These are phyloP conservation scores for Tapirus indicus DNA, from an alignment of 2,797 vertebrate species.

Conservation along the genomic window DNA sequence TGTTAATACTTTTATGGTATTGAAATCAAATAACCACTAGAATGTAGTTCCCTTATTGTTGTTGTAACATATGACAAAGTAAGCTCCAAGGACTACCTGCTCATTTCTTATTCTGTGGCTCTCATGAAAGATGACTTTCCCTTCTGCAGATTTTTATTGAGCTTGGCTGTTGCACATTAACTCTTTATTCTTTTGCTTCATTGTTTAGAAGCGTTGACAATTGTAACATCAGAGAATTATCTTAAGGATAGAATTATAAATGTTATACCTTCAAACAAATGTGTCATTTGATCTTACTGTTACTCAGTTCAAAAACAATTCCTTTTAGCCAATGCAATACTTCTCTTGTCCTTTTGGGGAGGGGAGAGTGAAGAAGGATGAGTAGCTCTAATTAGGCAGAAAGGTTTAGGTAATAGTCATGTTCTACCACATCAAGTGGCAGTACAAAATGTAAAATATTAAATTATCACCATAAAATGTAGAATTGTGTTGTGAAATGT, in stretches of 20 bases:
- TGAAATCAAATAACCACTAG: conserved; percentile 54
- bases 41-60: conserved; percentile 27
- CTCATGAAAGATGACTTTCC: conserved; percentile 65
- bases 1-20: conserved; percentile 13
- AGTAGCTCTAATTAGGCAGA: conserved; percentile 25
- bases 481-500: conserved; percentile 22
- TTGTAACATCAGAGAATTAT: conserved; percentile 68
- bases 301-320: background rate
- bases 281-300: conserved; percentile 39
- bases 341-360: background rate
- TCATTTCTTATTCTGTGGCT: conserved; percentile 47
- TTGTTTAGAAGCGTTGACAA: conserved; percentile 58
- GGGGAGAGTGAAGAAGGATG: background rate
- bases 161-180: background rate
- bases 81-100: conserved; percentile 30
- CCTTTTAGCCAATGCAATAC: conserved; percentile 29
- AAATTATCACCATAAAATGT: conserved; percentile 30
- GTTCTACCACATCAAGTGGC: background rate
- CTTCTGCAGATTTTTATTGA: conserved; percentile 69
- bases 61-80: conserved; percentile 49
- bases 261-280: conserved; percentile 47
- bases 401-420: conserved; percentile 42
- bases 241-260: conserved; percentile 41
- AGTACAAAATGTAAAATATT: conserved; percentile 29
- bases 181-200: conserved; percentile 65